phyloP scores from a whole-genome alignment of 2,113 vertebrate genomes.

The Neodontobutis hainanensis region DNA sequence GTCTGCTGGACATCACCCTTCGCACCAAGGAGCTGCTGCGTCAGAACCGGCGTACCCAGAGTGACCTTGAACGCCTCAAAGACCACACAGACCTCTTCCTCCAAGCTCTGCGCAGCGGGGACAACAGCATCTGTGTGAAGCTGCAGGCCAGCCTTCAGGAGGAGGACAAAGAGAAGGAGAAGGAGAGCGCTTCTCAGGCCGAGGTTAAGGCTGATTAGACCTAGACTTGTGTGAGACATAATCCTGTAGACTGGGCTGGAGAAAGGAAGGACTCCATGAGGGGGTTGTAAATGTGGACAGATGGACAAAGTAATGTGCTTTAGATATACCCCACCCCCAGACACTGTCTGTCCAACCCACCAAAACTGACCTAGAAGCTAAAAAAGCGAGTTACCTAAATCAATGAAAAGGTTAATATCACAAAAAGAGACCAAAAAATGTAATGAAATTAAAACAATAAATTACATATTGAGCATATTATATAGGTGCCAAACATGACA shows the following conservation, averaged over 20 bases:
- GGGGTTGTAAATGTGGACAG: conserved; percentile 33
- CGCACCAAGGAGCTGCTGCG: conserved; percentile 92
- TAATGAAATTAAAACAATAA: background rate
- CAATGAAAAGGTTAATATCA: no score
- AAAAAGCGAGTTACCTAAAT: background rate
- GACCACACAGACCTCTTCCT: conserved; percentile 86
- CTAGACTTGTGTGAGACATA: conserved; percentile 8
- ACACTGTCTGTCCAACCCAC: conserved; percentile 36
- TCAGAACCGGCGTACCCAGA: conserved; percentile 89
- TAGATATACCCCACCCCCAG: conserved; percentile 18
- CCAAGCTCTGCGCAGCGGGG: conserved; percentile 82
- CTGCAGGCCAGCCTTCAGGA: conserved; percentile 81
- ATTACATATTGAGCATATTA: background rate
- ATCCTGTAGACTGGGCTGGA: conserved; percentile 32
- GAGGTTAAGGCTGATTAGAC: conserved; percentile 50
- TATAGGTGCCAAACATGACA: conserved; percentile 6
- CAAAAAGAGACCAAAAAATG: background rate
- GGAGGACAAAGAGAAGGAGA: conserved; percentile 50
- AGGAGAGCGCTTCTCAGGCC: conserved; percentile 20
- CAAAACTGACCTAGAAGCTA: conserved; percentile 16
- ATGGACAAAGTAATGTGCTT: conserved; percentile 58
- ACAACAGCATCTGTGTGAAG: conserved; percentile 80
- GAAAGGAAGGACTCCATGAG: conserved; percentile 2
- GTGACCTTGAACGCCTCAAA: conserved; percentile 85
- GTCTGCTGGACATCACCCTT: conserved; percentile 89